Base-by-base conservation (phyloP, 2,888 invertebrate species). In the Cerceris ruficornis region DNA sequence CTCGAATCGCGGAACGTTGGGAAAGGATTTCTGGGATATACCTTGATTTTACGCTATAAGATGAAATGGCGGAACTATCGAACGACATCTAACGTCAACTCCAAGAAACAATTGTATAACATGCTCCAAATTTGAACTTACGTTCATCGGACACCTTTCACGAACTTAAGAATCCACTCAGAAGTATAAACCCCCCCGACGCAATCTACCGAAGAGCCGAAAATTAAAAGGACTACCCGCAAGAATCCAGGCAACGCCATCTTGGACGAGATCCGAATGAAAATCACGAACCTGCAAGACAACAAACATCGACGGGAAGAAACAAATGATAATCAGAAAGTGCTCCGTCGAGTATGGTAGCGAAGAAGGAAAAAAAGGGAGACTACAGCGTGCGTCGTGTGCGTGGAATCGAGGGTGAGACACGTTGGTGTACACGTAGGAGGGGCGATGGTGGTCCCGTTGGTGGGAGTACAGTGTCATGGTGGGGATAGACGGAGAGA, bases 241-340 rank as follows among this genome's bases (percentile, higher is more conserved):
- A 28, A 28, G 28, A 28, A 28, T 4, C 11, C 11, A 11, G 58
- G 14, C 7, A 41, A 55, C 28, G 54, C 5, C 28, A 28, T 28
- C 28, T 28, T 28, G 28, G 28, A 28, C 28, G 28, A 28, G 13
- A 7, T 8, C 6, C 17, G 66, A 28, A 69, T 77, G 61, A 77
- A 64, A 59, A 65, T 17, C 49, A 54, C 60, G 70, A 72, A 42
- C 61, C 69, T 73, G 57, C 66, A 67, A 82, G 73, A 49, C 68
- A 46, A 42, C 67, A 57, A 76, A 81, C 69, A 68, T 75, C 72
- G 55, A 49, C 59, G 66, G 17, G 72, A 67, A 70, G 75, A 69
- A 77, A 75, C 82, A 73, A 84, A 82, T 61, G 80, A 81, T 80
- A 82, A 84, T 83, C 80, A 62, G 59, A 81, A 75, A 67, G 76